Conservation (phyloP, 2,797 vertebrate genomes). For the Anableps anableps region DNA sequence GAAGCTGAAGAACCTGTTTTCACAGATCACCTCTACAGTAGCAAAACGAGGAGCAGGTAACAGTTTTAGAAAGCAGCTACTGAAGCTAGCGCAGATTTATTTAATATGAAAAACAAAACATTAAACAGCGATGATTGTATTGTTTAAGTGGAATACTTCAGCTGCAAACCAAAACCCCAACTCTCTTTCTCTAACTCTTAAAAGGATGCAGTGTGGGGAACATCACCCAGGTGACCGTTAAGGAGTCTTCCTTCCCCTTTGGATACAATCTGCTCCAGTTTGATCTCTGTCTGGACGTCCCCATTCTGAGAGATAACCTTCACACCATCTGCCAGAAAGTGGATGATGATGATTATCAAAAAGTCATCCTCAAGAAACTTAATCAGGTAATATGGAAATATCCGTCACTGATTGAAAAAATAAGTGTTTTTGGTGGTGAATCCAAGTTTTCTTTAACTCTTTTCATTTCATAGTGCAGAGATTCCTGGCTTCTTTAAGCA, state of each 20-base stretch:
- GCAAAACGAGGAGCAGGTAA: constrained; percentile 56
- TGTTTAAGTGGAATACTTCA: background rate
- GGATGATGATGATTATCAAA: constrained; percentile 56
- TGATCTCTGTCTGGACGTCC: constrained; percentile 64
- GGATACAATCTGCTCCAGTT: constrained; percentile 68
- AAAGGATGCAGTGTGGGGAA: constrained; percentile 65
- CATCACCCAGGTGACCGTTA: constrained; percentile 66
- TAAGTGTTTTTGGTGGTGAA: background rate
- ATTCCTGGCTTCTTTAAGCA: background rate
- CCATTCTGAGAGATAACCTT: constrained; percentile 65
- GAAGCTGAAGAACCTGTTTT: constrained; percentile 59
- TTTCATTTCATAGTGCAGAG: too few relatives aligned
- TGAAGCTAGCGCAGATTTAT: background rate
- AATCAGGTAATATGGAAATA: constrained; percentile 62
- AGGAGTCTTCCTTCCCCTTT: constrained; percentile 67
- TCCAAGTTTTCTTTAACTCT: background rate
- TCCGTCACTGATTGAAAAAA: background rate
- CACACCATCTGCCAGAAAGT: constrained; percentile 68
- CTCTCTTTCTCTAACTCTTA: constrained; percentile 2
- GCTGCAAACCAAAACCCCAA: background rate
- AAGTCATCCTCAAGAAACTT: constrained; percentile 69
- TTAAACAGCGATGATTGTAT: background rate
- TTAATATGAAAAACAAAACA: background rate
- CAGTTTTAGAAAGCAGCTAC: background rate
- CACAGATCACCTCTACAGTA: constrained; percentile 3